Base-by-base conservation (phyloP, 2,797 vertebrate genomes). In the Sylvilagus floridanus region DNA sequence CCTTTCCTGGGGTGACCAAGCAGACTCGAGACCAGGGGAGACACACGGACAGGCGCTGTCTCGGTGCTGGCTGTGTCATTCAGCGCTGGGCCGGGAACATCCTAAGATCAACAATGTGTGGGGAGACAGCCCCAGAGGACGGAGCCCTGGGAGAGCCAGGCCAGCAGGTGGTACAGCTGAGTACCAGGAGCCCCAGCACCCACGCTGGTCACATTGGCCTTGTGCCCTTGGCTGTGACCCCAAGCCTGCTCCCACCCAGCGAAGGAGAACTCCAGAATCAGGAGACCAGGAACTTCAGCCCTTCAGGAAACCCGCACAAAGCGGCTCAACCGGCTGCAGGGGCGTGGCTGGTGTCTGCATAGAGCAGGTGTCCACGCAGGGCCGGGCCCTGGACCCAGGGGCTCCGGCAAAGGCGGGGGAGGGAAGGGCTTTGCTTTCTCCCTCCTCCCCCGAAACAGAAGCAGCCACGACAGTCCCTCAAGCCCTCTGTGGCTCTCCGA, bases 131-230 rank as follows among this genome's bases (percentile, higher is more conserved):
- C 9, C 0, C 16, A 12, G 57, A 63, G 57, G 35, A 16, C 13
- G 11, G 72, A 42, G 13, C 1, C 50, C 71, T 24, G 17, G 14
- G 35, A 1, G 28, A 42, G 30, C 11, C 54, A 2, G 77, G 50
- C 81, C 81, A 73, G 89, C 57, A 47, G 86, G 73, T n/a, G 75
- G 90, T 72, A 95, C 92, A 62, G 22, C 81, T 35, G 84, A 22
- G 50, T 1, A 1, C 35, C n/a, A 2, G 52, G 21, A 17, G 14
- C 32, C 57, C 42, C n/a, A 4, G 0, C 13, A 0, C 28, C 66
- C 19, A 37, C 26, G 22, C 37, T 0, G 63, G 2, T 1, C 1
- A 22, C 37, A 1, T 1, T 4, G 21, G 19, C 10, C 0, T 5
- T 1, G n/a, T 52, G 19, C 10, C 52, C 7, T 0, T 0, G 7